These are phyloP conservation scores for Coracias cyanogaster DNA, from an alignment of 2,797 vertebrate genomes.

Conservation along the genomic window DNA sequence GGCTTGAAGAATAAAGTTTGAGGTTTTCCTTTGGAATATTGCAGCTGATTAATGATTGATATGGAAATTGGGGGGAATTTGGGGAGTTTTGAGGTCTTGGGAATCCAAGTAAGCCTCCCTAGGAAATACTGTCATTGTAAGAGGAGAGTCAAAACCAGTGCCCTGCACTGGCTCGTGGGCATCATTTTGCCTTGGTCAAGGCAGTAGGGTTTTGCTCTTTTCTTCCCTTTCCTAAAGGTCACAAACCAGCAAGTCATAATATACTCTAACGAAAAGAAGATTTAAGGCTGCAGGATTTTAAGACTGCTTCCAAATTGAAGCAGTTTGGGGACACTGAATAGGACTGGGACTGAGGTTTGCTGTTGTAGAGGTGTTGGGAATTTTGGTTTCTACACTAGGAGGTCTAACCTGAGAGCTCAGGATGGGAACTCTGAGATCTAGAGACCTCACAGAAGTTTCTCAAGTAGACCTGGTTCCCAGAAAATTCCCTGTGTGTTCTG, in stretches of 20 bases:
- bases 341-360: neutral
- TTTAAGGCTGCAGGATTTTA: neutral
- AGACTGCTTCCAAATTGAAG: accelerated
- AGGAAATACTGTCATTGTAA: neutral
- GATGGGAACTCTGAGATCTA: neutral
- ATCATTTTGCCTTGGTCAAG: neutral
- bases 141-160: neutral
- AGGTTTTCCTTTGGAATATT: neutral
- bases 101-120: neutral
- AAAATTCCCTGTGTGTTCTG: neutral
- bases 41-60: neutral
- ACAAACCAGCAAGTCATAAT: neutral
- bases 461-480: neutral
- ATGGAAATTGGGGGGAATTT: neutral
- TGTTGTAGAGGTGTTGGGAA: neutral
- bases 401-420: neutral
- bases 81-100: neutral
- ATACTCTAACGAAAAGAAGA: neutral
- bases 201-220: neutral
- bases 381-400: neutral
- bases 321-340: accelerated
- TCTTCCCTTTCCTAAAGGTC: neutral
- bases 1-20: neutral
- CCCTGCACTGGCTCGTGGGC: accelerated
- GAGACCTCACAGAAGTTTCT: neutral